Base-by-base conservation (phyloP, 2,797 vertebrate genomes). In the Molossus alvarezi region DNA sequence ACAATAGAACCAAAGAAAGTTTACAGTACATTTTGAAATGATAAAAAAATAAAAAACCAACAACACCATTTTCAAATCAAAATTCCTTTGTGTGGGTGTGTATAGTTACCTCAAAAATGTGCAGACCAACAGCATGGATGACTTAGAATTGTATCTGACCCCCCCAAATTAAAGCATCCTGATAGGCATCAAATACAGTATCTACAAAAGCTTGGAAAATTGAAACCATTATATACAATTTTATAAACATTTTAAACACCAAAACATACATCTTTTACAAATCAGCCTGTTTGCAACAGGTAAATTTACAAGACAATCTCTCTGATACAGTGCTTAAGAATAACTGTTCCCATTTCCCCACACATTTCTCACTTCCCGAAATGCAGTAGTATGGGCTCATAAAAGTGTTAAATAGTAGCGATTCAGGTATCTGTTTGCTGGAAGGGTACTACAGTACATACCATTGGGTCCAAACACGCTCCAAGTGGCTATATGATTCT, bases 181-280 rank as follows among this genome's bases (percentile, higher is more conserved):
- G 98, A 98, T 98, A 98, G 98, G 98, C 98, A 98, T 99, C 98
- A 98, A 98, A 98, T 99, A 96, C 88, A 95, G 96, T 97, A 99
- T 99, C 99, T 99, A 99, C 99, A 99, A 99, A 99, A 99, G 98
- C 98, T 98, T 98, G 98, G 98, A 97, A 98, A 99, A 98, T 99
- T 98, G 98, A 98, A 99, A 99, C 98, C 99, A 98, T 98, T 99
- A 99, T 99, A 98, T 99, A 99, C 99, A 99, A 98, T 98, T 99
- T 98, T 99, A 99, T 99, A 99, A 98, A 98, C 96, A 98, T 98
- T 98, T 98, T 97, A 91, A 98, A 99, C 98, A 99, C 98, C 97
- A 98, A 99, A 99, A 99, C 99, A 98, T 99, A 99, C 98, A 99
- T 98, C 98, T 99, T 98, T 99, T 99, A 99, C 98, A 99, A 99